Base-by-base conservation (phyloP, 2,113 vertebrate genomes). In the Climacteris rufus region DNA sequence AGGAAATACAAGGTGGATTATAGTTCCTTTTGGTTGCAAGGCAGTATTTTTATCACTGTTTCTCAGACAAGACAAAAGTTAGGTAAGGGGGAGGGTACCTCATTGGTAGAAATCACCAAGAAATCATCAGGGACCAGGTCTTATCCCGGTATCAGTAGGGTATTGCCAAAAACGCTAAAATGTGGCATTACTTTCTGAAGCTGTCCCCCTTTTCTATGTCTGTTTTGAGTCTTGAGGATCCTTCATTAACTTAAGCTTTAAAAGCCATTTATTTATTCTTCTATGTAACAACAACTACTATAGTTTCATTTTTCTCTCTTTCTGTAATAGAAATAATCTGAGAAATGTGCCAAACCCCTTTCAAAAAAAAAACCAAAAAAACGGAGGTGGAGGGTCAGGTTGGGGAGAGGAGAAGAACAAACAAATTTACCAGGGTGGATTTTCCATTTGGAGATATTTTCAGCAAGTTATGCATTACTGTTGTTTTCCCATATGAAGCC, bases 1-100 rank as follows among this genome's bases (percentile, higher is more conserved):
- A 64, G 19, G 57, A 96, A 95, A 56, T 18, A 77, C 19, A 91
- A 82, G 2, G 78, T 87, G 79, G 17, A 22, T 49, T 78, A 84
- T 9, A 76, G 47, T 35, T 83, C 7, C 4, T 60, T 89, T 53
- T 52, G 16, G 37, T n/a, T 77, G 25, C 37, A 72, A 47, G 31
- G 27, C 18, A 33, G 11, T 42, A 47, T 69, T 80, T 93, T 83
- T 39, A 68, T 28, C 2, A 24, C 12, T 56, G 7, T 44, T 89
- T 86, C 23, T 60, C 44, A 64, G 70, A 27, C 20, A 79, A 83
- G 80, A 19, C 31, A 27, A 69, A 65, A 5, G 13, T 77, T 50
- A 64, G 10, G 12, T 56, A 60, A 56, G 30, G 24, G 9, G 6
- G 9, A 71, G 7, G 4, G 12, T 53, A 53, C 23, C 14, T 76